Evolutionary conservation across 2,888 invertebrate genomes (phyloP).

Genomic region (Tuberolachnus salignus): DNA sequence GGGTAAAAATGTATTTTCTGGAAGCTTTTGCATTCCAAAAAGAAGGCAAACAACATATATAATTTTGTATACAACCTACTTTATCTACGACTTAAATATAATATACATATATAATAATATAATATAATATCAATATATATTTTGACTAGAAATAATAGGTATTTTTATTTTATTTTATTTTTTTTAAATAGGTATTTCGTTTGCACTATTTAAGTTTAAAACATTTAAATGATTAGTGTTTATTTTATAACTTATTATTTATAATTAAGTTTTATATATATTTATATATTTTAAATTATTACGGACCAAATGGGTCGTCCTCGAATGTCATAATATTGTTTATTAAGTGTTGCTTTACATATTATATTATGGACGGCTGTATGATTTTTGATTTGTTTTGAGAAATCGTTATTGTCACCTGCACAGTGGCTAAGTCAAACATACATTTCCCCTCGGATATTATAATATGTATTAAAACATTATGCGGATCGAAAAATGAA

Average conservation of each 20-base stretch:
- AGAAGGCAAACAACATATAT: slow-evolving; percentile 37
- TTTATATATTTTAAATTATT: slow-evolving; percentile 4
- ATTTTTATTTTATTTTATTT: slow-evolving; percentile 6
- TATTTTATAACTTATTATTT: slow-evolving; percentile 28
- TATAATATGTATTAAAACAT: background rate
- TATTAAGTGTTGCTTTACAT: slow-evolving; percentile 25
- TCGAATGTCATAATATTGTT: slow-evolving; percentile 25
- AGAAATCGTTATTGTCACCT: background rate
- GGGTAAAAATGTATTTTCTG: slow-evolving; percentile 24
- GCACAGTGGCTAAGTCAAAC: background rate
- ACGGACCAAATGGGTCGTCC: slow-evolving; percentile 21
- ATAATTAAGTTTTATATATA: background rate
- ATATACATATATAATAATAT: slow-evolving; percentile 43
- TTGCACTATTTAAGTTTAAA: slow-evolving; percentile 38
- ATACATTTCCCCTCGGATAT: background rate
- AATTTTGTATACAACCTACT: slow-evolving; percentile 37
- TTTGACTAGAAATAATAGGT: slow-evolving; percentile 51
- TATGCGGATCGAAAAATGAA: background rate
- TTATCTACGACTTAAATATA: slow-evolving; percentile 46
- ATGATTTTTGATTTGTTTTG: slow-evolving; percentile 29
- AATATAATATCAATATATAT: slow-evolving; percentile 36
- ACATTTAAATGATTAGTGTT: slow-evolving; percentile 31
- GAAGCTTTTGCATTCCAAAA: slow-evolving; percentile 12
- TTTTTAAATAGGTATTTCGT: slow-evolving; percentile 32
- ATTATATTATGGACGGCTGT: slow-evolving; percentile 44